These are phyloP conservation scores for Maconellicoccus hirsutus DNA, from an alignment of 1,140 invertebrate species.

Conservation along the genomic window DNA sequence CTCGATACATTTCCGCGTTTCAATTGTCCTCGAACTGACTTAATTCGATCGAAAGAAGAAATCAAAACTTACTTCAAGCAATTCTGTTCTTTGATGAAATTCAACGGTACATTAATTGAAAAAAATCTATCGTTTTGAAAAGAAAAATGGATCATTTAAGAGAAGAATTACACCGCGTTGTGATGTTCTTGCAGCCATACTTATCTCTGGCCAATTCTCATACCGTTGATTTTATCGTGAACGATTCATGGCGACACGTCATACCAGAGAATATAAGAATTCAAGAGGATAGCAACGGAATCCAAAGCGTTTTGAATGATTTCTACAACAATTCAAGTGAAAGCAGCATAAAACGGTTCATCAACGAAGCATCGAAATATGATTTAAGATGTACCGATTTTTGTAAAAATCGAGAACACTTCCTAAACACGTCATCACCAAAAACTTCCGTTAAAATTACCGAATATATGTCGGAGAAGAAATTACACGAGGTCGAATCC, in stretches of 20 bases:
- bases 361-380: not conserved
- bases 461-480: constrained; percentile 49
- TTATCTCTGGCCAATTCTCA: constrained; percentile 58
- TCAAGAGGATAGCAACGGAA: constrained; percentile 36
- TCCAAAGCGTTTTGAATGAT: not conserved
- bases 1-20: constrained; percentile 31
- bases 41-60: constrained; percentile 29
- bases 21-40: constrained; percentile 32
- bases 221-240: constrained; percentile 65
- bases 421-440: constrained; percentile 23
- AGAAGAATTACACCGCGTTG: constrained; percentile 40
- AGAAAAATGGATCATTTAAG: constrained; percentile 25
- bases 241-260: constrained; percentile 50
- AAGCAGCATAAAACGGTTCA: not conserved
- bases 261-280: constrained; percentile 42
- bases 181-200: constrained; percentile 45
- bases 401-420: not conserved
- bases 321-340: not conserved
- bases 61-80: constrained; percentile 34
- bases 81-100: constrained; percentile 33
- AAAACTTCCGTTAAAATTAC: constrained; percentile 35
- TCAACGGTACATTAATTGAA: constrained; percentile 28
- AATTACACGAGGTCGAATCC: constrained; percentile 64
- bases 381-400: not conserved
- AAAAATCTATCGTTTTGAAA: constrained; percentile 23